Base-by-base conservation (phyloP, 2,888 invertebrate genomes). In the Eudemis profundana region DNA sequence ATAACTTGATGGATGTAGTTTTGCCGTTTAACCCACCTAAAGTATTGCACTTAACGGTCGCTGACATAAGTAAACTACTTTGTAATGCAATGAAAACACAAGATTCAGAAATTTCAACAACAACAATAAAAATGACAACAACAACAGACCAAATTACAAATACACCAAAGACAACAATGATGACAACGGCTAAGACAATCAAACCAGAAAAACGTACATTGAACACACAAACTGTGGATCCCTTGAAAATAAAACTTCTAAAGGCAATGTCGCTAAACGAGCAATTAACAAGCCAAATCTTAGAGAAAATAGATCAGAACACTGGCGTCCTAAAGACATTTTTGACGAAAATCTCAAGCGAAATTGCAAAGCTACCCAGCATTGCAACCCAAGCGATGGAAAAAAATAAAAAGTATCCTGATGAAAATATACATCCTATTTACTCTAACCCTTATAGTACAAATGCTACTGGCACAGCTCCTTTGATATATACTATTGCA, bases 261-360 rank as follows among this genome's bases (percentile, higher is more conserved):
- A 72, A 70, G 0, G 77, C 78, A 0, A 82, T 87, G 8, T 77
- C 83, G 60, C 74, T 75, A 57, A 86, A 86, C n/a, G 84, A 85
- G 2, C 82, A 83, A 17, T 53, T 86, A 7, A 88, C 89, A 0
- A 79, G 79, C 15, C 79, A 83, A 68, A 85, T 91, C 14, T 66
- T 91, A 15, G 78, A 76, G n/a, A 87, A 86, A 69, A 84, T 90
- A 0, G 85, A 89, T 36, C 78, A 68, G 61, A 90, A 90, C 47
- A 89, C 90, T 0, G 78, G 83, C 19, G 72, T 87, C 12, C 61
- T 90, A 8, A 78, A 86, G 68, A 67, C 50, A 0, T 87, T 90
- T 50, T 68, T 91, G 7, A 61, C 72, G n/a, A 86, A 84, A 73
- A 57, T 90, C 8, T 67, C 80, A 0, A 75, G 78, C 0, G 81